Evolutionary conservation across 2,113 vertebrate genomes (phyloP), one percentile per base, ranked within the genome.

Genomic region (Sylvietta virens): DNA sequence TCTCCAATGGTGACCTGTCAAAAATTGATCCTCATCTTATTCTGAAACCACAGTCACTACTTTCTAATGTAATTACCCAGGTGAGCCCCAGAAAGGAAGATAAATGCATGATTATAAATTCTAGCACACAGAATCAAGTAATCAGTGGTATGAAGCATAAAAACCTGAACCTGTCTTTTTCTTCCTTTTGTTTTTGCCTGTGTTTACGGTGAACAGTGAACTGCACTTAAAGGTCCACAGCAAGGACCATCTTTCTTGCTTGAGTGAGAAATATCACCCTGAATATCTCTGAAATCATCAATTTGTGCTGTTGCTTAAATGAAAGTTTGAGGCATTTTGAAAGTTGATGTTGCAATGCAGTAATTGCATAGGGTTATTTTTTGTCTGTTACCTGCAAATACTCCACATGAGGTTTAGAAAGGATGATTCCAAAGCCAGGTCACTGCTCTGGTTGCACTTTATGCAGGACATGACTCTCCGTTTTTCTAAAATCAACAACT

Each of bases 21-120:
- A 94, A 97, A 96, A 93, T 90, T 62, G 88, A 94, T 90, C 88
- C 67, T 88, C 88, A 71, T 94, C 50, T 85, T 97, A 88, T 95
- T 97, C 92, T 92, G 92, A 93, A 98, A 70, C 82, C 77, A 65
- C 81, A 92, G 97, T 92, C 92, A 95, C 93, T 97, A 90, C 95
- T 96, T 97, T 96, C 96, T 98, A 96, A 98, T 98, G 95, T 97
- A 98, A 98, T 98, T 98, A 98, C 97, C 96, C 89, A 95, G 81
- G 89, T 84, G 88, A 96, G 73, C 97, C 81, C 94, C 94, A 94
- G 95, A 95, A 96, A 97, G 92, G 94, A 81, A 90, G 62, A 91
- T 48, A 94, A 97, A 91, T 97, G 97, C 96, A 73, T 58, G 72
- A 92, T 94, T 94, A 95, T 97, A 97, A 97, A 96, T 96, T 98